phyloP scores from a whole-genome alignment of 2,113 vertebrate genomes.

The Oryzias melastigma region DNA sequence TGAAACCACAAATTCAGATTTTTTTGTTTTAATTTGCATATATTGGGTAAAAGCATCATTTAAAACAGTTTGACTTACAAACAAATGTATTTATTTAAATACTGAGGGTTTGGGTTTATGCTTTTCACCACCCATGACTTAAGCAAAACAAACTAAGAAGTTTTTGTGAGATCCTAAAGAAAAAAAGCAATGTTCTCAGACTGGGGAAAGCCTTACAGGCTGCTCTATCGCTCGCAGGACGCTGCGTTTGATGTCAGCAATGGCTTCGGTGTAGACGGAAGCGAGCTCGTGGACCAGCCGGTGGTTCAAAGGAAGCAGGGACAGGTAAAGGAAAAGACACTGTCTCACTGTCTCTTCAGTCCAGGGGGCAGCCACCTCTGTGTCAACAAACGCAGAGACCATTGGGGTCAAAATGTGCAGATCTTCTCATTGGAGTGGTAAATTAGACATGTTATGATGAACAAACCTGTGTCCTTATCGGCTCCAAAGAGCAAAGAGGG shows the following conservation, averaged over 20 bases:
- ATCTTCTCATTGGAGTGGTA: not conserved
- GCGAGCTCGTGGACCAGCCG: constrained; percentile 92
- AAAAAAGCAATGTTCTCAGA: not conserved
- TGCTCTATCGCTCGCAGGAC: constrained; percentile 92
- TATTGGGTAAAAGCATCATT: too few species aligned
- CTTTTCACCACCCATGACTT: too few species aligned
- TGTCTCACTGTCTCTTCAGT: constrained; percentile 93
- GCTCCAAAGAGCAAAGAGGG: constrained; percentile 90
- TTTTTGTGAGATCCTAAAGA: too few species aligned
- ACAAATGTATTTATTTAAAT: too few species aligned
- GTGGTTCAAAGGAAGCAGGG: constrained; percentile 92
- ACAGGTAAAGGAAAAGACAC: constrained; percentile 93
- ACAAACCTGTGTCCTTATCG: constrained; percentile 90
- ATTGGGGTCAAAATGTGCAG: not conserved
- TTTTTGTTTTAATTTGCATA: too few species aligned
- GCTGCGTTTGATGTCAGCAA: constrained; percentile 93
- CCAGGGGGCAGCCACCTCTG: constrained; percentile 94
- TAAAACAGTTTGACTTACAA: too few species aligned
- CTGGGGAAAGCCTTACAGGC: constrained; percentile 76
- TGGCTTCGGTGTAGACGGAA: constrained; percentile 92
- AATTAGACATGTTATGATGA: too few species aligned
- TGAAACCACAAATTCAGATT: too few species aligned
- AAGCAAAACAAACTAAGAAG: too few species aligned
- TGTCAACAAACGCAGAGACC: not conserved
- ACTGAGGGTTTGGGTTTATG: too few species aligned